Percentiles rank a stretch among this genome's conserved stretches.
phyloP scores from a whole-genome alignment of 2,888 invertebrate genomes.

The Stenoptilia bipunctidactyla region DNA sequence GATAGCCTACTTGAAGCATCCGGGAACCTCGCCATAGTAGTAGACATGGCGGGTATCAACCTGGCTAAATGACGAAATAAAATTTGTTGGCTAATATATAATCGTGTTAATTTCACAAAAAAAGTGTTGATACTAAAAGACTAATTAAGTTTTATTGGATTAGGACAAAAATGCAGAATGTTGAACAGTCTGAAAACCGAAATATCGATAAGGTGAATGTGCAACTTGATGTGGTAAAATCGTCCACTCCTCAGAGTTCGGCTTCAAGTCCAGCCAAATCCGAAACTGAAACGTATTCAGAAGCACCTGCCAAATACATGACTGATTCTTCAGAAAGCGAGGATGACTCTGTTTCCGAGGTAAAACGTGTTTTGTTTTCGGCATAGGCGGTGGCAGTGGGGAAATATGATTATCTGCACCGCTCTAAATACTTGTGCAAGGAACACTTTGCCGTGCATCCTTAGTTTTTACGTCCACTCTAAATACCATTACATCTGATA shows the following conservation, averaged over 20 bases:
- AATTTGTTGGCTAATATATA: constrained; percentile 70
- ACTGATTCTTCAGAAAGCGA: constrained; percentile 96
- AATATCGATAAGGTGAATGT: constrained; percentile 85
- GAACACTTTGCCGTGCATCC: constrained; percentile 73
- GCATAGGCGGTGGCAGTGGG: constrained; percentile 65
- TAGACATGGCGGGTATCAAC: constrained; percentile 85
- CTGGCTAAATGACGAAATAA: constrained; percentile 76
- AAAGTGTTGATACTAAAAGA: constrained; percentile 69
- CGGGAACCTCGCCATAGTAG: constrained; percentile 81
- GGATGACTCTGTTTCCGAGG: constrained; percentile 97
- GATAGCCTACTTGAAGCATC: constrained; percentile 74
- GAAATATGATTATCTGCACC: constrained; percentile 70
- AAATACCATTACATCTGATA: neutral
- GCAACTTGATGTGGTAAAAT: constrained; percentile 78
- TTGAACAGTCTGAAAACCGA: constrained; percentile 87
- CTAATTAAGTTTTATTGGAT: constrained; percentile 68
- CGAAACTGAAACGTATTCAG: constrained; percentile 89
- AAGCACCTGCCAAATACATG: constrained; percentile 88
- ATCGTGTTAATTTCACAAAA: constrained; percentile 67
- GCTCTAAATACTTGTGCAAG: constrained; percentile 73
- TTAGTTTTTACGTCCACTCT: constrained; percentile 4
- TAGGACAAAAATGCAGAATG: constrained; percentile 93
- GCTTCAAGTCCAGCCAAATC: constrained; percentile 87
- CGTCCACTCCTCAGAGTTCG: constrained; percentile 87
- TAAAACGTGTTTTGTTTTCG: constrained; percentile 76